Conservation (phyloP, 35 echinoderm and acorn worm species). For the Heliocidaris erythrogramma region DNA sequence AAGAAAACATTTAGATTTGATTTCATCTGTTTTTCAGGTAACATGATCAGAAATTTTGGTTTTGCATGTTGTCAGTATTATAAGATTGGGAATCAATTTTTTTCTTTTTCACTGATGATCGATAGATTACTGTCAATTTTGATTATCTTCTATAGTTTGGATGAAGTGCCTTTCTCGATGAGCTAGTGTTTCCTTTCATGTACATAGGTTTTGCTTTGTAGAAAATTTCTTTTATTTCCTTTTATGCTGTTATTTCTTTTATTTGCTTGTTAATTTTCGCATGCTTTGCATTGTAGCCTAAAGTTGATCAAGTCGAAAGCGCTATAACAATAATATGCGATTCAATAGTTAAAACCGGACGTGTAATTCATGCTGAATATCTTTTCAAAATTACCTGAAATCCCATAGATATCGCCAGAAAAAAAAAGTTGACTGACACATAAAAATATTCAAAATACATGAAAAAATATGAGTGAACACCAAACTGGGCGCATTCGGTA, state of each 20-base stretch:
- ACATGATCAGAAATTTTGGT: not conserved
- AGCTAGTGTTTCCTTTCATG: not conserved
- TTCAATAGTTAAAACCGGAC: not conserved
- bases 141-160: not conserved
- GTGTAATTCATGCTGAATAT: not conserved
- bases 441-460: not conserved
- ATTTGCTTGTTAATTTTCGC: not conserved
- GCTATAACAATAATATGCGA: not conserved
- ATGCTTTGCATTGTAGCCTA: not conserved
- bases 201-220: not conserved
- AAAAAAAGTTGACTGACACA: constrained; percentile 11
- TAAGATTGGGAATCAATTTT: not conserved
- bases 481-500: constrained; percentile 4
- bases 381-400: not conserved
- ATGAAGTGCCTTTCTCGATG: not conserved
- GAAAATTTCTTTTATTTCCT: not conserved
- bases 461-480: not conserved
- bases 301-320: not conserved
- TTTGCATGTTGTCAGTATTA: not conserved
- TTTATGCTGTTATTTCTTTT: not conserved
- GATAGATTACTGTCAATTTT: not conserved
- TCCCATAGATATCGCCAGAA: not conserved
- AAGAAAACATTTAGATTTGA: not conserved
- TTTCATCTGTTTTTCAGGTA: not conserved
- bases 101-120: not conserved